phyloP scores from a whole-genome alignment of 2,113 vertebrate species.

The Paramisgurnus dabryanus region DNA sequence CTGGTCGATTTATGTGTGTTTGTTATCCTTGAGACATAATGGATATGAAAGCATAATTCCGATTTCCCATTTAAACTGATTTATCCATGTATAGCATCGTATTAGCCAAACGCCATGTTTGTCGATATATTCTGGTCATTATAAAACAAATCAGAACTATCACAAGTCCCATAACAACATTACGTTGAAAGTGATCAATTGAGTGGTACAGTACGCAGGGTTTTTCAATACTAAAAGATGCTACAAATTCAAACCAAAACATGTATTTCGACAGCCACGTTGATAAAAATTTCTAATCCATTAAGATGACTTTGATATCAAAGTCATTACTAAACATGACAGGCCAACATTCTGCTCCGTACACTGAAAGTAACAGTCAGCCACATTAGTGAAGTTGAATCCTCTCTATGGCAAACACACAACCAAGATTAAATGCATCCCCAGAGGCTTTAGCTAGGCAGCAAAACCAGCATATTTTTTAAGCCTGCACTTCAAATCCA shows the following conservation, averaged over 20 bases:
- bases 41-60: too few relatives aligned
- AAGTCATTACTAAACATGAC: not conserved
- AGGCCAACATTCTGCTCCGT: not conserved
- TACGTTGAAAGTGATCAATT: too few relatives aligned
- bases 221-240: not conserved
- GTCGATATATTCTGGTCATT: too few relatives aligned
- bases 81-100: too few relatives aligned
- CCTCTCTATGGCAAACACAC: constrained; percentile 26
- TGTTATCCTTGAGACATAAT: too few relatives aligned
- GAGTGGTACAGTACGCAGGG: not conserved
- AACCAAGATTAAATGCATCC: constrained; percentile 3
- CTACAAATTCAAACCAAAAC: not conserved
- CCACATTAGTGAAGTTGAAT: constrained; percentile 21
- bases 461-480: constrained; percentile 43
- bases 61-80: too few relatives aligned
- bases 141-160: too few relatives aligned
- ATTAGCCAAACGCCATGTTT: too few relatives aligned
- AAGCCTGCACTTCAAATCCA: constrained; percentile 45
- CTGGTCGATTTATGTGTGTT: too few relatives aligned
- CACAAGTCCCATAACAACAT: too few relatives aligned
- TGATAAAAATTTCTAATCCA: not conserved
- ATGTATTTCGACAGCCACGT: not conserved
- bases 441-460: constrained; percentile 46
- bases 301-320: not conserved
- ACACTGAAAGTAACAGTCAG: not conserved